These are phyloP conservation scores for Agrochola macilenta DNA, from an alignment of 2,888 invertebrate species.

Conservation along the genomic window DNA sequence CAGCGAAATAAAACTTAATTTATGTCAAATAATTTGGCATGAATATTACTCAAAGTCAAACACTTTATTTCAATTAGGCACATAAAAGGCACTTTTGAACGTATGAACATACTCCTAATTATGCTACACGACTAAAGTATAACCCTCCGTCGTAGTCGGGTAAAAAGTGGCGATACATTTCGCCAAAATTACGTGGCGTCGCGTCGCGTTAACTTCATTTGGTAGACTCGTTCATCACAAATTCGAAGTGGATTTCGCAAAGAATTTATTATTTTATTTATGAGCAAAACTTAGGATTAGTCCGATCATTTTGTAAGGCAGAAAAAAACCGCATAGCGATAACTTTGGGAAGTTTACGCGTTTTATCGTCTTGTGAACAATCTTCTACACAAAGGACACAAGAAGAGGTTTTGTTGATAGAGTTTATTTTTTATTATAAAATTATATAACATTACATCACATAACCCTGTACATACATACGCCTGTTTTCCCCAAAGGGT, in stretches of 20 bases:
- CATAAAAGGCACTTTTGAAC: no score
- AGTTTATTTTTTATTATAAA: no score
- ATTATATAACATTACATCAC: no score
- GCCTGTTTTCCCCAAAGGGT: no score
- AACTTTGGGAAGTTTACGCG: no score
- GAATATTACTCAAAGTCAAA: not conserved
- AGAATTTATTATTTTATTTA: not conserved
- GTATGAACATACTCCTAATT: conserved; percentile 1
- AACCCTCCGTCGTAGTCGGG: no score
- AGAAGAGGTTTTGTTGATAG: not conserved
- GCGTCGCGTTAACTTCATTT: not conserved
- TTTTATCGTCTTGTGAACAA: not conserved
- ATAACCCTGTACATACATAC: no score
- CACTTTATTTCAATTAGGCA: no score
- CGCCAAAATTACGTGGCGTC: not conserved
- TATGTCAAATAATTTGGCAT: not conserved
- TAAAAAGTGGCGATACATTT: conserved; percentile 8
- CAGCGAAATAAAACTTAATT: not conserved
- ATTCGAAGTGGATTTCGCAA: not conserved
- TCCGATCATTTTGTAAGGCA: not conserved
- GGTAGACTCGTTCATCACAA: not conserved
- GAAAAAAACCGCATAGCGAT: not conserved
- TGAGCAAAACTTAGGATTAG: not conserved
- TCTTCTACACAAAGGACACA: not conserved
- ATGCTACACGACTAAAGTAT: not conserved